Percentiles rank a stretch among this genome's conserved stretches.
phyloP scores from a whole-genome alignment of 2,888 invertebrate species.

The Frankliniella intonsa region DNA sequence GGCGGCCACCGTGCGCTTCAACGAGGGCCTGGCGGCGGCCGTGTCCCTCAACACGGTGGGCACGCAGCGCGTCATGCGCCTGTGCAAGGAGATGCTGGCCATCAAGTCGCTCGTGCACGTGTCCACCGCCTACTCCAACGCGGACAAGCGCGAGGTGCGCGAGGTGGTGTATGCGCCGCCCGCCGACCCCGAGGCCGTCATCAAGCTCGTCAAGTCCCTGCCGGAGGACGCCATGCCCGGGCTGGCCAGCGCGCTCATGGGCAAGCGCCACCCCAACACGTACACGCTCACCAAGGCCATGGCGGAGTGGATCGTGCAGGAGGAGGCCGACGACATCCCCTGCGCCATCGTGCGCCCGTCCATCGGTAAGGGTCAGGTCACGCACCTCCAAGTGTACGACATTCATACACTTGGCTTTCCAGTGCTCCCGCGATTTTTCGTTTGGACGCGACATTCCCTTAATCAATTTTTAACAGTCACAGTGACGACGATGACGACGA shows the following conservation, averaged over 20 bases:
- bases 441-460: too few relatives aligned
- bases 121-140: constrained; percentile 78
- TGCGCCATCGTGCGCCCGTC: constrained; percentile 66
- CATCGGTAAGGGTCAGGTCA: constrained; percentile 55
- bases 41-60: constrained; percentile 56
- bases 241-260: constrained; percentile 45
- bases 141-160: constrained; percentile 49
- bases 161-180: constrained; percentile 52
- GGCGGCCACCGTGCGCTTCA: constrained; percentile 59
- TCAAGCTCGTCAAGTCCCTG: constrained; percentile 49
- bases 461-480: too few relatives aligned
- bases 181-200: constrained; percentile 51
- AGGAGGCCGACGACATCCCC: constrained; percentile 57
- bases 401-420: too few relatives aligned
- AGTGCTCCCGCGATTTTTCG: too few relatives aligned
- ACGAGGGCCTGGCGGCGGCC: constrained; percentile 54
- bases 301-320: constrained; percentile 59
- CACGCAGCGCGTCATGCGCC: constrained; percentile 51
- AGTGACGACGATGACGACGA: too few relatives aligned
- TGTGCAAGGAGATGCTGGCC: constrained; percentile 52
- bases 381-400: too few relatives aligned
- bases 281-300: constrained; percentile 71
- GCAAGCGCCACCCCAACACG: constrained; percentile 59
- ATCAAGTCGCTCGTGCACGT: constrained; percentile 68
- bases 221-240: constrained; percentile 48